phyloP scores from a whole-genome alignment of 37 sponge, comb jelly and placozoan species.

The Halichondria panicea region DNA sequence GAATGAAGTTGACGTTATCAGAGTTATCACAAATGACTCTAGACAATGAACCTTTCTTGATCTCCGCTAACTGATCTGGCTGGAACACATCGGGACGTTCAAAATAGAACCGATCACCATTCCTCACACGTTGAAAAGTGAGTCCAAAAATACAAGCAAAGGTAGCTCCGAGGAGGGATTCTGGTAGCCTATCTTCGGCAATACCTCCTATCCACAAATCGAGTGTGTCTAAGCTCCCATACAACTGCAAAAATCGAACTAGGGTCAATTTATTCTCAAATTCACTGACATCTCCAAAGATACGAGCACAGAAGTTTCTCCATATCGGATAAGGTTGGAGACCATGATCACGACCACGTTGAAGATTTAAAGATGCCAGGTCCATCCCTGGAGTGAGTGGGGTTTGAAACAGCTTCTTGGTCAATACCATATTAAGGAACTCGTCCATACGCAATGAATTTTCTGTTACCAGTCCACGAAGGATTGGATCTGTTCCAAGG shows the following conservation, averaged over 20 bases:
- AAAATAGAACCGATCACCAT: conserved; percentile 94
- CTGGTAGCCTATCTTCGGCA: conserved; percentile 70
- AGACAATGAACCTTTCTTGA: conserved; percentile 59
- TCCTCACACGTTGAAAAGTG: conserved; percentile 70
- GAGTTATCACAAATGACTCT: conserved; percentile 87
- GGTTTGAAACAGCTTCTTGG: conserved; percentile 62
- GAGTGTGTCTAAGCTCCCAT: conserved; percentile 45
- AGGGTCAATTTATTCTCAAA: conserved; percentile 37
- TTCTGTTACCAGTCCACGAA: conserved; percentile 65
- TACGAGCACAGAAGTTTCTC: conserved; percentile 64
- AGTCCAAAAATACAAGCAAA: conserved; percentile 89
- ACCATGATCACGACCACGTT: conserved; percentile 90
- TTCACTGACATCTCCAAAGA: not conserved
- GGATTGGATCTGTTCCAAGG: conserved; percentile 71
- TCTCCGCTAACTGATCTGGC: conserved; percentile 50
- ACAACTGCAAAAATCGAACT: conserved; percentile 45
- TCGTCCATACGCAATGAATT: conserved; percentile 66
- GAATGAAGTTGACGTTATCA: conserved; percentile 59
- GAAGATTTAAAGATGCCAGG: conserved; percentile 84
- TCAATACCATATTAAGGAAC: conserved; percentile 68
- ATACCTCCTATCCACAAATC: conserved; percentile 85
- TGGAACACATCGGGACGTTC: conserved; percentile 82
- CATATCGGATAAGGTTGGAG: conserved; percentile 74
- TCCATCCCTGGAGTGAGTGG: conserved; percentile 39
- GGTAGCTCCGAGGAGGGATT: conserved; percentile 76